A percentile compares a stretch with the other conserved stretches of the same genome.
Conservation (phyloP, 2,797 vertebrate genomes). For the Clamator glandarius region DNA sequence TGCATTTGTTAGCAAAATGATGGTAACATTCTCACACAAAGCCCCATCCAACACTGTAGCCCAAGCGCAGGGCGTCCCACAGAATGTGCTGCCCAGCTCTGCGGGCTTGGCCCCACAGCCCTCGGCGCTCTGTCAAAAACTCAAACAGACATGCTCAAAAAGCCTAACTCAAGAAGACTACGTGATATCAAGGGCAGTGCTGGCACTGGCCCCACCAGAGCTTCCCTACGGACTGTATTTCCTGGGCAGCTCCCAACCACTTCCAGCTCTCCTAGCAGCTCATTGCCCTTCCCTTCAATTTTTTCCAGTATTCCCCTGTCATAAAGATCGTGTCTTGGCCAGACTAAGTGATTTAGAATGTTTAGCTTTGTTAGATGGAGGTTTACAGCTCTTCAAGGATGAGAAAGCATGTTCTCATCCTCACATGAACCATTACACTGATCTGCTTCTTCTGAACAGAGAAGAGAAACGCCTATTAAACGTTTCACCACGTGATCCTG, state of each 20-base stretch:
- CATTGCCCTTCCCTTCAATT: rapidly evolving
- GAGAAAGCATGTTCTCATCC: background rate
- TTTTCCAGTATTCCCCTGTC: rapidly evolving
- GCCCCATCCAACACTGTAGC: rapidly evolving
- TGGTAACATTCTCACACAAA: rapidly evolving
- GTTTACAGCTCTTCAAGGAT: background rate
- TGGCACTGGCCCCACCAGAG: no score
- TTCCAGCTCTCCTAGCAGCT: background rate
- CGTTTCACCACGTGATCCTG: rapidly evolving
- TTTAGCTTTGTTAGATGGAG: background rate
- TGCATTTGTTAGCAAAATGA: rapidly evolving
- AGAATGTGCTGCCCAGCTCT: no score
- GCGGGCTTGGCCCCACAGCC: no score
- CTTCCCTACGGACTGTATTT: no score
- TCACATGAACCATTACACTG: background rate
- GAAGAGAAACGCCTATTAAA: background rate
- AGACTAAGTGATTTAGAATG: background rate
- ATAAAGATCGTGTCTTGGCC: background rate
- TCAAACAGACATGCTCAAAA: no score
- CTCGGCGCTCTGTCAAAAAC: no score
- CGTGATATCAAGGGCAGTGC: no score
- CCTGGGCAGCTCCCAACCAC: background rate
- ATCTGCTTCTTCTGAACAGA: background rate
- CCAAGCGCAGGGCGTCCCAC: no score
- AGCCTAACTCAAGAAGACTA: no score